phyloP scores from a whole-genome alignment of 2,113 vertebrate genomes.

The Sciurus niger region DNA sequence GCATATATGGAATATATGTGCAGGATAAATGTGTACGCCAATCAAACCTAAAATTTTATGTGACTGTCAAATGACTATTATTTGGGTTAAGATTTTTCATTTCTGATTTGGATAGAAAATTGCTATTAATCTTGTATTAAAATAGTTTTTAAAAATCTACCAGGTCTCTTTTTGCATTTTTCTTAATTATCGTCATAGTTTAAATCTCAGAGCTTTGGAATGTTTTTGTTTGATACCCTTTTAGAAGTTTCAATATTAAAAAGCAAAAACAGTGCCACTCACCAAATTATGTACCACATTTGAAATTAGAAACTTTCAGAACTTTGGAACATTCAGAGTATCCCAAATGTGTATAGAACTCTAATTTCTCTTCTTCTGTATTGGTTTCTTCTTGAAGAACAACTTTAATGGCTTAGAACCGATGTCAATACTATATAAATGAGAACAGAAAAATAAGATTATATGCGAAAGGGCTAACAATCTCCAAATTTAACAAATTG shows the following conservation, averaged over 20 bases:
- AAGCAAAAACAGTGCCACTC: background rate
- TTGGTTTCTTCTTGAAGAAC: conserved; percentile 52
- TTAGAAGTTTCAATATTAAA: background rate
- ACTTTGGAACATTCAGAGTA: background rate
- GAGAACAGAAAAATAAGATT: conserved; percentile 40
- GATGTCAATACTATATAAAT: conserved; percentile 13
- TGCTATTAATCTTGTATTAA: conserved; percentile 87
- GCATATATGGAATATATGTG: conserved; percentile 73
- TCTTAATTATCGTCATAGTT: conserved; percentile 55
- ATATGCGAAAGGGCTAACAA: background rate
- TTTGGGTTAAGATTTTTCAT: conserved; percentile 84
- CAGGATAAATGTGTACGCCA: conserved; percentile 80
- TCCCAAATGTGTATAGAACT: background rate
- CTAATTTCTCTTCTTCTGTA: background rate
- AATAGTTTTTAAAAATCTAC: conserved; percentile 85
- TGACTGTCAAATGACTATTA: conserved; percentile 83
- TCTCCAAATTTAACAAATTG: conserved; percentile 23
- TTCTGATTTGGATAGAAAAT: conserved; percentile 86
- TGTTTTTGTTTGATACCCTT: background rate
- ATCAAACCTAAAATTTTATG: conserved; percentile 80
- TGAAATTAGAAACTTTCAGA: background rate
- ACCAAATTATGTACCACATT: background rate
- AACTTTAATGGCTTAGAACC: conserved; percentile 26
- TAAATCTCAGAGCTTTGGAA: background rate
- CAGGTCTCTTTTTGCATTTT: conserved; percentile 67